phyloP scores from a whole-genome alignment of 2,113 vertebrate genomes.

The Aviceda subcristata region DNA sequence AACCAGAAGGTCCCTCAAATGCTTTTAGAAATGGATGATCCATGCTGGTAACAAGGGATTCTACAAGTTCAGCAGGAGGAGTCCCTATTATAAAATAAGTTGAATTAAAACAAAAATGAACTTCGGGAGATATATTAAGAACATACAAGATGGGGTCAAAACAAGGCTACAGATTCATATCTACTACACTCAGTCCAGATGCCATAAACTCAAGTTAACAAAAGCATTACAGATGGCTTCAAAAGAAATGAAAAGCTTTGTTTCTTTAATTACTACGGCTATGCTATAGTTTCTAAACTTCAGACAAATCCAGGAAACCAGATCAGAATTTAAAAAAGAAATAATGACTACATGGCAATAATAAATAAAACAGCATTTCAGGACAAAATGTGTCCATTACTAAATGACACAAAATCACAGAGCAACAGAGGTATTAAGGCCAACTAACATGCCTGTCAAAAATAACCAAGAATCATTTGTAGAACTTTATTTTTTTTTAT shows the following conservation, averaged over 20 bases:
- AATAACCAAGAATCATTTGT: too few species aligned
- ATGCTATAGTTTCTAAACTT: not conserved
- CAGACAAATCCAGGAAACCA: not conserved
- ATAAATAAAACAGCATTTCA: not conserved
- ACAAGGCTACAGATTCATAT: not conserved
- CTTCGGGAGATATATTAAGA: not conserved
- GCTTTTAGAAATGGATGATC: slow-evolving; percentile 75
- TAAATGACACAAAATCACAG: not conserved
- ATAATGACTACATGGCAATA: not conserved
- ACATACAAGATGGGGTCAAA: not conserved
- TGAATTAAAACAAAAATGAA: slow-evolving; percentile 2
- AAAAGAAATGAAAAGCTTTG: not conserved
- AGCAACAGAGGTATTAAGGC: not conserved
- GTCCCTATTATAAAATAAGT: slow-evolving; percentile 59
- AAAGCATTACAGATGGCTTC: not conserved
- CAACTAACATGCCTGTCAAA: not conserved
- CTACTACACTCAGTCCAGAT: not conserved
- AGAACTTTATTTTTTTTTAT: too few species aligned
- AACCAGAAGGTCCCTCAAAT: slow-evolving; percentile 48
- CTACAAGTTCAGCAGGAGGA: slow-evolving; percentile 63
- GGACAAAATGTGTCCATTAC: not conserved
- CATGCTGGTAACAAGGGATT: slow-evolving; percentile 42
- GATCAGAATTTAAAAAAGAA: not conserved
- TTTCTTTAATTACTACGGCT: not conserved
- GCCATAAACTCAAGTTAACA: not conserved